phyloP scores from a whole-genome alignment of 2,888 invertebrate species.

The Noctua pronuba region DNA sequence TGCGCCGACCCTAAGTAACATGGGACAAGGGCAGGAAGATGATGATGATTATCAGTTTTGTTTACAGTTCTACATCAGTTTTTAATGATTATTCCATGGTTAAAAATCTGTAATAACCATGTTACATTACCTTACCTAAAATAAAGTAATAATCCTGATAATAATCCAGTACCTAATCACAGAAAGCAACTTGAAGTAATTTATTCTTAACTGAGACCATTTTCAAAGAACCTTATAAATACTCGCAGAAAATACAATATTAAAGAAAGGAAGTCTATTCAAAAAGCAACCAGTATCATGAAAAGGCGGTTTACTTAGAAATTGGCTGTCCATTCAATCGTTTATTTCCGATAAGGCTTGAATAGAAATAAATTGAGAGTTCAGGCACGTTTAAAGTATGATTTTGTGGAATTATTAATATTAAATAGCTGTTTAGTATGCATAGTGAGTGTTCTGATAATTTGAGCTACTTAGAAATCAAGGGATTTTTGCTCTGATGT shows the following conservation, averaged over 20 bases:
- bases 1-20: no score
- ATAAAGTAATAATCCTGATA: neutral
- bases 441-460: slow-evolving; percentile 23
- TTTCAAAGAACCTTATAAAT: slow-evolving; percentile 11
- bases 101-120: no score
- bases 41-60: no score
- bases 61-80: no score
- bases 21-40: no score
- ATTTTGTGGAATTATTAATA: slow-evolving; percentile 42
- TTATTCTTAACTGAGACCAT: neutral
- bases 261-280: neutral
- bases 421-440: slow-evolving; percentile 36
- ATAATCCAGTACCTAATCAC: neutral
- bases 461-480: slow-evolving; percentile 24
- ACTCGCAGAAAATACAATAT: slow-evolving; percentile 3
- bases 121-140: no score
- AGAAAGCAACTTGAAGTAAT: neutral
- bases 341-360: slow-evolving; percentile 29
- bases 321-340: slow-evolving; percentile 44
- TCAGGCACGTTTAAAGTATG: slow-evolving; percentile 40
- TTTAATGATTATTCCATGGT: no score
- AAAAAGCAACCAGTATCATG: slow-evolving; percentile 4
- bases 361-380: slow-evolving; percentile 43
- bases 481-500: slow-evolving; percentile 1
- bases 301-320: slow-evolving; percentile 24